A percentile compares a stretch with the other conserved stretches of the same genome.
phyloP scores from a whole-genome alignment of 1,140 invertebrate genomes.

The Ylistrum balloti region DNA sequence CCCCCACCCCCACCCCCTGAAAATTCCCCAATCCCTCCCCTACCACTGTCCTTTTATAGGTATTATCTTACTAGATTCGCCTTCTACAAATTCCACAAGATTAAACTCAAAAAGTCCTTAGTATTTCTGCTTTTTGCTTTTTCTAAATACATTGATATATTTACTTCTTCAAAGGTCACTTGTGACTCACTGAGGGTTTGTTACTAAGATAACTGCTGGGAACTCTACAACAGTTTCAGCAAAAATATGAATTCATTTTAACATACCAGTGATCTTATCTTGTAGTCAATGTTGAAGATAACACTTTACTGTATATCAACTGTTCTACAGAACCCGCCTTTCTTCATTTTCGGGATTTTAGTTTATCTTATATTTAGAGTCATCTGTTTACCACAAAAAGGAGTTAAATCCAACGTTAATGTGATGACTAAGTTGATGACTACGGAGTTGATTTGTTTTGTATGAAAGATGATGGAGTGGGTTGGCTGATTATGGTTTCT shows the following conservation, averaged over 20 bases:
- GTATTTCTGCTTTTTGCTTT: background rate
- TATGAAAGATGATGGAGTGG: no score
- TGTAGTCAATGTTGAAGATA: background rate
- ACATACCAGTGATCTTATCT: background rate
- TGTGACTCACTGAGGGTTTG: background rate
- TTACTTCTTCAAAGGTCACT: background rate
- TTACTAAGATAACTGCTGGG: background rate
- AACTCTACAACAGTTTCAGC: background rate
- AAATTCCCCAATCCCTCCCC: no score
- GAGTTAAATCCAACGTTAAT: no score
- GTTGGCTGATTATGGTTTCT: no score
- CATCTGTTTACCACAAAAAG: no score
- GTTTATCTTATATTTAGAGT: no score
- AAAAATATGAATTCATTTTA: background rate
- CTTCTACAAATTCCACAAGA: background rate
- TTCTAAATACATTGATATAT: background rate
- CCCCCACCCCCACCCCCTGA: no score
- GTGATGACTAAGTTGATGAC: no score
- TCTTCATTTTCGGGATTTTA: no score
- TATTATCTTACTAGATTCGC: background rate
- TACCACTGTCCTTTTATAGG: background rate
- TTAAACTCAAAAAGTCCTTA: background rate
- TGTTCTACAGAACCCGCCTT: no score
- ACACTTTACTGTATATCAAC: no score
- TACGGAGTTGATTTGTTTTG: no score